A percentile compares a stretch with the other conserved stretches of the same genome.
Conservation (phyloP, 35 echinoderm and acorn worm species). For the Eucidaris tribuloides region DNA sequence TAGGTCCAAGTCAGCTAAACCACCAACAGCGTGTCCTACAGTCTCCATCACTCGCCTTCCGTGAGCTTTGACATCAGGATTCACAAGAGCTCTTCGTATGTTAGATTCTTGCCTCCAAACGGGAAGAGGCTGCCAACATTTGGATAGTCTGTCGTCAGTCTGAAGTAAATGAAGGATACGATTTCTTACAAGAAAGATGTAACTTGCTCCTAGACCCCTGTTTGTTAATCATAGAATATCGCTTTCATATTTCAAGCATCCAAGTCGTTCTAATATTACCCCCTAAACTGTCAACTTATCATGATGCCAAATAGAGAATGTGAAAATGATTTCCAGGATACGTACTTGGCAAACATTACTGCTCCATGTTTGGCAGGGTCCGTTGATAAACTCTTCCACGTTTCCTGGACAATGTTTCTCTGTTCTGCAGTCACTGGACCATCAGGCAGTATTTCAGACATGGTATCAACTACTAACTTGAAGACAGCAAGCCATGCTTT, state of each 20-base stretch:
- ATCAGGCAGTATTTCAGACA: neutral
- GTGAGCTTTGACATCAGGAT: constrained; percentile 17
- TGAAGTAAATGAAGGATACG: too few relatives aligned
- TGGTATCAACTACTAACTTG: neutral
- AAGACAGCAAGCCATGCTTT: neutral
- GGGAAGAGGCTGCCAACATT: constrained; percentile 22
- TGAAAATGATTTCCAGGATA: too few relatives aligned
- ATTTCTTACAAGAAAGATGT: too few relatives aligned
- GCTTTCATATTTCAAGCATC: too few relatives aligned
- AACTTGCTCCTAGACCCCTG: too few relatives aligned
- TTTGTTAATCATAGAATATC: too few relatives aligned
- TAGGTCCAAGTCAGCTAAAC: constrained; percentile 21
- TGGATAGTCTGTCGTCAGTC: constrained; percentile 22
- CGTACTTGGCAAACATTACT: constrained; percentile 49
- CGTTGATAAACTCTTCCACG: constrained; percentile 19
- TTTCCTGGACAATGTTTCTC: constrained; percentile 30
- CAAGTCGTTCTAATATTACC: too few relatives aligned
- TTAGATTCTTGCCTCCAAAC: constrained; percentile 27
- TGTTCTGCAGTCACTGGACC: constrained; percentile 4
- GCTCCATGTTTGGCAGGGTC: constrained; percentile 26
- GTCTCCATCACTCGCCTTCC: constrained; percentile 44
- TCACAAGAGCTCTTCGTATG: constrained; percentile 9
- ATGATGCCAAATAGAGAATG: too few relatives aligned
- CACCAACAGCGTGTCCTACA: constrained; percentile 15
- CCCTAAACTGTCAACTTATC: too few relatives aligned